Base-by-base conservation (phyloP, 2,888 invertebrate genomes). In the Agriotes lineatus region DNA sequence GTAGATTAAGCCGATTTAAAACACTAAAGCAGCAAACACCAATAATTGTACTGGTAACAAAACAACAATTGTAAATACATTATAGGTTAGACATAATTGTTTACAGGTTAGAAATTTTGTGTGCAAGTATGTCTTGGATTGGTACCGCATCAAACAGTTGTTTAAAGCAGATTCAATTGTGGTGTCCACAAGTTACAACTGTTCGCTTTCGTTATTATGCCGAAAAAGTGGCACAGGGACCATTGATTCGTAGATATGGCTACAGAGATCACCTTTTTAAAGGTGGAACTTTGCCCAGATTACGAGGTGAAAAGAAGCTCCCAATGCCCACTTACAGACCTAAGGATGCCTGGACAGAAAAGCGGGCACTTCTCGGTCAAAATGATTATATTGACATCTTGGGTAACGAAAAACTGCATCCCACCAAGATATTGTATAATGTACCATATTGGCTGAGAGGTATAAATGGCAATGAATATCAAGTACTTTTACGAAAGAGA, bases 371-470 rank as follows among this genome's bases (percentile, higher is more conserved):
- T 0, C 96, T 94, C 85, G 98, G 98, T 0, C 97, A 97, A 82
- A 98, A 98, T 85, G 97, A 98, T 84, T 98, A 97, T 80, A 96
- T 98, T 73, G 97, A 99, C 82, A 96, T 99, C 67, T 87, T 99
- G 58, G 98, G 98, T 1, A 90, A 92, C 79, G 95, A 94, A 30
- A 87, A 87, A 12, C 72, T 90, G 63, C 95, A 96, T 82, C 97
- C 98, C 0, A 91, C 93, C 0, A 92, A 90, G 80, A 89, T 97
- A 10, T 83, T 96, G 10, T 96, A 96, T 79, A 90, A 92, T 69
- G 89, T 96, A 4, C 98, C 98, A 0, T 84, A 88, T 0, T 99
- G 97, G 97, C 86, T 99, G 33, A 89, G 94, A 77, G 98, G 97
- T 54, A 91, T 96, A 50, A 88, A 88, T 12, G 97, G 95, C 0